A percentile compares a stretch with the other conserved stretches of the same genome.
phyloP scores from a whole-genome alignment of 2,888 invertebrate species.

The Chrysotoxum bicinctum region DNA sequence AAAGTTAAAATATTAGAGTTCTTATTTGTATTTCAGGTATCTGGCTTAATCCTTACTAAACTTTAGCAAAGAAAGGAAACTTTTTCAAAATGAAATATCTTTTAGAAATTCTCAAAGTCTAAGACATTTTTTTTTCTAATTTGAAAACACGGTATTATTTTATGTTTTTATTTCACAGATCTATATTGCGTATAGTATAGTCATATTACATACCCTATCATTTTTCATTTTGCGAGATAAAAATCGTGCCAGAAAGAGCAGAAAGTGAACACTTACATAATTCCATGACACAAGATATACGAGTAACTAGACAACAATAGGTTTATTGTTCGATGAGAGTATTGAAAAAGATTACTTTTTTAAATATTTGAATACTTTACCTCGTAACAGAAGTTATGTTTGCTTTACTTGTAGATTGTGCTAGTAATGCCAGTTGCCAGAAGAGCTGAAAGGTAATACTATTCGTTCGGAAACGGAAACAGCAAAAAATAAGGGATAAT shows the following conservation, averaged over 20 bases:
- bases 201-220: too few species aligned
- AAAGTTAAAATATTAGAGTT: too few species aligned
- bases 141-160: neutral
- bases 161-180: neutral
- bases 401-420: slow-evolving; percentile 2
- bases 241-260: neutral
- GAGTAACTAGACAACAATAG: slow-evolving; percentile 20
- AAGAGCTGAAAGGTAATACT: slow-evolving; percentile 14
- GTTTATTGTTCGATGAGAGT: slow-evolving; percentile 7
- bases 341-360: slow-evolving; percentile 16
- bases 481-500: slow-evolving; percentile 9
- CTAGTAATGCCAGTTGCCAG: neutral
- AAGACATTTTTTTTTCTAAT: neutral
- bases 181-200: too few species aligned
- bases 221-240: neutral
- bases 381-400: slow-evolving; percentile 8
- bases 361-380: slow-evolving; percentile 1
- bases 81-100: too few species aligned
- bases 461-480: slow-evolving; percentile 22
- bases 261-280: slow-evolving; percentile 10
- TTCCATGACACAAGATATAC: slow-evolving; percentile 4
- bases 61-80: too few species aligned
- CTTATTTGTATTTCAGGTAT: too few species aligned
- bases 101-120: neutral
- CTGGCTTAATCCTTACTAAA: too few species aligned